These are phyloP conservation scores for Periophthalmus magnuspinnatus DNA, from an alignment of 2,797 vertebrate species.

Conservation along the genomic window DNA sequence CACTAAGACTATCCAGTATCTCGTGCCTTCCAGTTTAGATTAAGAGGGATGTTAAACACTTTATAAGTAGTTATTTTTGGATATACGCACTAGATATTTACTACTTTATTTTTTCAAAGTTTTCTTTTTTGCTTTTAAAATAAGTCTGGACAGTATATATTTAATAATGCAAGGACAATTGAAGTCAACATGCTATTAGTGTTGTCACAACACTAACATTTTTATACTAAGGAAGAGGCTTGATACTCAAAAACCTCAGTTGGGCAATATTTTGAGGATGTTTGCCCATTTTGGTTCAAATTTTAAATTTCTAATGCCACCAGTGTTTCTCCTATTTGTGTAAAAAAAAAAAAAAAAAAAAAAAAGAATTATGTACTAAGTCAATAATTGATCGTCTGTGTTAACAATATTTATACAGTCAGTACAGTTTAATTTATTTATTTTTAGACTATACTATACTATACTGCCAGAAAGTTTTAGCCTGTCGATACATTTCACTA, in stretches of 20 bases:
- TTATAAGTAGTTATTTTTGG: neutral
- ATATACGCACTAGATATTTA: neutral
- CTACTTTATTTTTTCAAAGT: neutral
- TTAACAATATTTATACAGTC: constrained; percentile 1
- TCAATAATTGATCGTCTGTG: neutral
- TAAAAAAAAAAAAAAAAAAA: no score
- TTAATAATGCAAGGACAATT: neutral
- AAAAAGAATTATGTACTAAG: no score
- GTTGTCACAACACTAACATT: no score
- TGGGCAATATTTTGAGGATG: no score
- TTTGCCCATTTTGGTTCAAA: neutral
- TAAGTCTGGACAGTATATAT: neutral
- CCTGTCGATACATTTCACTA: constrained; percentile 27
- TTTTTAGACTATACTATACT: constrained; percentile 4
- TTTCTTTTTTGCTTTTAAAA: neutral
- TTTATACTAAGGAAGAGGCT: no score
- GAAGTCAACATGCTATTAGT: no score
- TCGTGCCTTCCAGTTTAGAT: constrained; percentile 19
- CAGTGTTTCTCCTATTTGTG: no score
- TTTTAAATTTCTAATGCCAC: no score
- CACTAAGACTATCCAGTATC: constrained; percentile 20
- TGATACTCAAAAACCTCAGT: no score
- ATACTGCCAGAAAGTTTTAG: constrained; percentile 19
- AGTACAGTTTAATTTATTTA: neutral
- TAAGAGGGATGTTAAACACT: neutral